Evolutionary conservation across 1,140 invertebrate species (phyloP), one percentile per base, ranked within the genome.

Genomic region (Sminthurides bifidus): DNA sequence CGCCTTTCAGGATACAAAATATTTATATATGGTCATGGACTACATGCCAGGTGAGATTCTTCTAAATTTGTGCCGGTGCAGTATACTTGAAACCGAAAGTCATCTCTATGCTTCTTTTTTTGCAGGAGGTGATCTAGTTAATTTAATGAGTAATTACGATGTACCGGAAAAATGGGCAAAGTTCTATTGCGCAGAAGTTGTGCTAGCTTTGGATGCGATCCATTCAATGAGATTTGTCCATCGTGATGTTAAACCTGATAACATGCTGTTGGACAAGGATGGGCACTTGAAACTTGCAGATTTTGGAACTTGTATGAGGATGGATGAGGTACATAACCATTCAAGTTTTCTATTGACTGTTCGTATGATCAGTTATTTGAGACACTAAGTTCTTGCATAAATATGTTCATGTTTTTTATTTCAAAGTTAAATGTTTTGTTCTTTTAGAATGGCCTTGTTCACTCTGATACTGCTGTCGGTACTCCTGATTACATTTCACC

Each of bases 21-120:
- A 91, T 75, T 77, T 98, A 17, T 99, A 98, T 68, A 98, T 99
- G 95, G 92, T 98, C 2, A 99, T 99, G 96, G 96, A 99, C 71
- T 99, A 98, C 68, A 98, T 99, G 94, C 94, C 95, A 37, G 87
- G 73, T 74, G 64, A 56, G 48, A 40, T 45, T 52, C 41, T 4
- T 27, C 21, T 46, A 46, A 14, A 15, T 24, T 46, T 46, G 6
- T 4, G 26, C 10, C 14, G 6, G 19, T 46, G 10, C 19, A n/a
- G n/a, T n/a, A n/a, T n/a, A n/a, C n/a, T n/a, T n/a, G n/a, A n/a
- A n/a, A n/a, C n/a, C n/a, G n/a, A n/a, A n/a, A n/a, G n/a, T n/a
- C n/a, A 19, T 43, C 8, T 43, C 41, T 14, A 12, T 43, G 19
- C 8, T 8, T 43, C 10, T n/a, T 27, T 35, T 24, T 54, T 50